Evolutionary conservation across 2,113 vertebrate genomes (phyloP), one percentile per base, ranked within the genome.

Genomic region (Scolopax mira): DNA sequence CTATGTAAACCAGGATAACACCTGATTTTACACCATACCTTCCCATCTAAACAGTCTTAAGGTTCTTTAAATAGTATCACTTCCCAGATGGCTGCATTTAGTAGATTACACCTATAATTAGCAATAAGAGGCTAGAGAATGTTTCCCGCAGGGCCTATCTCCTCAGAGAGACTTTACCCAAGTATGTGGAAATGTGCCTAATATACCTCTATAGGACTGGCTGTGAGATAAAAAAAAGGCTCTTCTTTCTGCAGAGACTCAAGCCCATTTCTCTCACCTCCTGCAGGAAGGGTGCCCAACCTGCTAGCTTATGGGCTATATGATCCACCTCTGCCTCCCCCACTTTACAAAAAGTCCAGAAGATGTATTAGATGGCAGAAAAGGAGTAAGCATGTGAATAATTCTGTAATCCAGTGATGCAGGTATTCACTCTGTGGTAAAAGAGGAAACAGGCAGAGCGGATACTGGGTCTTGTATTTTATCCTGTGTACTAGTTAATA

Each of bases 81-180:
- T 94, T 92, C 44, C 77, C 85, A 65, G 65, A 90, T 94, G 85
- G 77, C 60, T 81, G 61, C 72, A 75, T 90, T 93, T 81, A 90
- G 80, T 61, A 74, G 61, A 79, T 92, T 80, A 89, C 28, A 84
- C 18, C 48, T 93, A 48, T 81, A 83, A 88, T 80, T 83, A 94
- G 79, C 75, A 71, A 30, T 67, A 93, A 88, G 77, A 86, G 79
- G 55, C 60, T 60, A 51, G 75, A 42, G 41, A 82, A 88, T 84
- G 60, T 15, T 80, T 94, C 55, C 82, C 0, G 0, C 28, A 62
- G 44, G 39, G 52, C 48, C 67, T 83, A 1, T 64, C 33, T 95
- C 57, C 46, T 81, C 65, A 75, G 33, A 72, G 16, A 17, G 33
- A 41, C 48, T 90, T 84, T 55, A 52, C 14, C 15, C 64, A 55